Base-by-base conservation (phyloP, 64 coral and sea anemone genomes). In the Stichodactyla helianthus region DNA sequence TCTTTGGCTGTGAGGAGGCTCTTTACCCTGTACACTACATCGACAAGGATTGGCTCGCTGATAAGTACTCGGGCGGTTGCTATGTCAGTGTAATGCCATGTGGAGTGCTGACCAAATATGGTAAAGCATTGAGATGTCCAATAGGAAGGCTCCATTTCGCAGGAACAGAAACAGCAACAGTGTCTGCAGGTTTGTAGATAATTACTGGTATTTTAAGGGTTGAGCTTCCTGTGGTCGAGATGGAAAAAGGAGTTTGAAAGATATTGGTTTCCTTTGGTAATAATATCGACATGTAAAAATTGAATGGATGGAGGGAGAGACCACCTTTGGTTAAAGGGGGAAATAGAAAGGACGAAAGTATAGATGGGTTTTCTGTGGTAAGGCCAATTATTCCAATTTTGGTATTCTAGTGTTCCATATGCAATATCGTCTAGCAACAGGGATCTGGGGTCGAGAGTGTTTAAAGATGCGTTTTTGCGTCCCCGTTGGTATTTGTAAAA, bases 41-140 rank as follows among this genome's bases (percentile, higher is more conserved):
- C 17, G 97, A 99, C 82, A 99, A 94, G 57, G 94, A 99, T 86
- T 99, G 97, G 97, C 93, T 88, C 9, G 93, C 93, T 23, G 97
- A 99, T 82, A 92, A 95, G 26, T 99, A 93, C 53, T 99, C 97
- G 31, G 97, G 97, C 55, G 97, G 97, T 4, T 95, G 97, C 53
- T 95, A 95, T 84, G 97, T 91, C 12, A 88, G 86, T 28, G n/a
- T 95, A 52, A 55, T 88, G 82, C 93, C 97, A 4, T 94, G 93
- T 79, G 97, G 97, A 6, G 91, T 99, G 4, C 79, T 99, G 50
- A 86, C 93, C 60, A 84, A 85, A 50, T 99, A 86, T 91, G 85
- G 93, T 50, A 79, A 92, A 50, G 88, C 80, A 26, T 57, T 92
- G 0, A 80, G 85, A 60, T 89, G 84, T 17, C 93, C 97, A n/a